These are phyloP conservation scores for Florisuga fusca DNA, from an alignment of 2,797 vertebrate genomes.

Conservation along the genomic window DNA sequence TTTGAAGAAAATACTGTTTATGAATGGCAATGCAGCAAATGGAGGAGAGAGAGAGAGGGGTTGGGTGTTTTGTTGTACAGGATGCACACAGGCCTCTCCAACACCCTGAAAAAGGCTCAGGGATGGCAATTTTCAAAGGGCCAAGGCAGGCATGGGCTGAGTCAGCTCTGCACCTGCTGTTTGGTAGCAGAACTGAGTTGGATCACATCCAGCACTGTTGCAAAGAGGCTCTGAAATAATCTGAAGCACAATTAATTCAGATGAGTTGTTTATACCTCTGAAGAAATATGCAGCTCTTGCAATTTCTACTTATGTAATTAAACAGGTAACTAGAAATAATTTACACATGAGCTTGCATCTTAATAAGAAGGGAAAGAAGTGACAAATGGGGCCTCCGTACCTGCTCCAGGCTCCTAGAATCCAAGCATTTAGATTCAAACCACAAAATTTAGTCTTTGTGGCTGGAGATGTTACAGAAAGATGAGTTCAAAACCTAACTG, in stretches of 20 bases:
- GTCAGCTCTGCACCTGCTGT: slow-evolving; percentile 3
- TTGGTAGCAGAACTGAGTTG: background rate
- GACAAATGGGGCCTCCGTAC: background rate
- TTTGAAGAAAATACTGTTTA: background rate
- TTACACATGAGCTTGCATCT: background rate
- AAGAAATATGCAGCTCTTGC: background rate
- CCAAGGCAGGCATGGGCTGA: accelerated
- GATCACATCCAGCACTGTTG: accelerated
- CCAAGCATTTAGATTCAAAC: background rate
- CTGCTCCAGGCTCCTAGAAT: background rate
- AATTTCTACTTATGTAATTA: background rate
- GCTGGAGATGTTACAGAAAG: background rate
- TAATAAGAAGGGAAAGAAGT: background rate
- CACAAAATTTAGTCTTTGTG: background rate
- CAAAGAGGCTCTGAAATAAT: background rate
- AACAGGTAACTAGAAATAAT: background rate
- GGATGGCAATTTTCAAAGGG: background rate
- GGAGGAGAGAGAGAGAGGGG: too few relatives aligned
- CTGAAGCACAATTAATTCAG: background rate
- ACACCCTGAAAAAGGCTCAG: background rate
- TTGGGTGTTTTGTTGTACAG: background rate
- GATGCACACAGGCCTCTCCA: background rate
- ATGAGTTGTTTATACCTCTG: background rate
- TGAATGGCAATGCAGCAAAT: background rate
- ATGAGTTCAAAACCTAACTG: background rate